These are phyloP conservation scores for Platysternon megacephalum DNA, from an alignment of 2,113 vertebrate genomes.

Conservation along the genomic window DNA sequence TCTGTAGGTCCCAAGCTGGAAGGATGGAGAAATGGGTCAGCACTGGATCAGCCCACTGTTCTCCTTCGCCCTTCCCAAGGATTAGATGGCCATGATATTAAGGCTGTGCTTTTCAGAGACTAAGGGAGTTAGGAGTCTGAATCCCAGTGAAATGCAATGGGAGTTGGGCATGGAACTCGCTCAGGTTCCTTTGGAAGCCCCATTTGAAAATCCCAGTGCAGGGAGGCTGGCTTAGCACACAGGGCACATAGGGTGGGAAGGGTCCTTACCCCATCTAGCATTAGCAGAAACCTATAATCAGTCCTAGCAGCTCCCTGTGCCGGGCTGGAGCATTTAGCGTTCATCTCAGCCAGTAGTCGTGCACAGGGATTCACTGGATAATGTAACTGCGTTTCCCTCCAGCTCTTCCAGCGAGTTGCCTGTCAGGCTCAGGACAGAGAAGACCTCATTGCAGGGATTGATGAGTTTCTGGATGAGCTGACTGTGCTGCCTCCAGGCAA, in stretches of 20 bases:
- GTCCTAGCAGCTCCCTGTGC: not conserved
- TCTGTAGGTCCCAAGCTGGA: not conserved
- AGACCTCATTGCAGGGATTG: slow-evolving; percentile 76
- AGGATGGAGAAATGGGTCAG: fast-evolving
- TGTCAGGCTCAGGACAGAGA: slow-evolving; percentile 65
- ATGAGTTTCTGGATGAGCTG: slow-evolving; percentile 78
- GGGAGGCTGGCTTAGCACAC: not conserved
- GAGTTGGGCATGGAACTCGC: not conserved
- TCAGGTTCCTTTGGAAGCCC: not conserved
- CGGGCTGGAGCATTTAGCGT: not conserved
- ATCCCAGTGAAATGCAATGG: not conserved
- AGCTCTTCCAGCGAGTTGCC: slow-evolving; percentile 80
- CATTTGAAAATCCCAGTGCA: not conserved
- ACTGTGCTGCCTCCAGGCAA: slow-evolving; percentile 82
- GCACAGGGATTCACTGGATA: not conserved
- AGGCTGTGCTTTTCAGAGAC: not conserved
- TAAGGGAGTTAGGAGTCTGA: not conserved
- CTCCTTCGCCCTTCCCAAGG: not conserved
- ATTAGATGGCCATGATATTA: not conserved
- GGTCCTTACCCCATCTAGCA: not conserved
- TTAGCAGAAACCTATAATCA: not conserved
- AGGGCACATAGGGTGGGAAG: not conserved
- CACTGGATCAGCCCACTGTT: not conserved
- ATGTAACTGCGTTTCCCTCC: not conserved
- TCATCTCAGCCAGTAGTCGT: not conserved